Evolutionary conservation across 2,888 invertebrate species (phyloP), one percentile per base, ranked within the genome.

Genomic region (Chrysolina haemoptera): DNA sequence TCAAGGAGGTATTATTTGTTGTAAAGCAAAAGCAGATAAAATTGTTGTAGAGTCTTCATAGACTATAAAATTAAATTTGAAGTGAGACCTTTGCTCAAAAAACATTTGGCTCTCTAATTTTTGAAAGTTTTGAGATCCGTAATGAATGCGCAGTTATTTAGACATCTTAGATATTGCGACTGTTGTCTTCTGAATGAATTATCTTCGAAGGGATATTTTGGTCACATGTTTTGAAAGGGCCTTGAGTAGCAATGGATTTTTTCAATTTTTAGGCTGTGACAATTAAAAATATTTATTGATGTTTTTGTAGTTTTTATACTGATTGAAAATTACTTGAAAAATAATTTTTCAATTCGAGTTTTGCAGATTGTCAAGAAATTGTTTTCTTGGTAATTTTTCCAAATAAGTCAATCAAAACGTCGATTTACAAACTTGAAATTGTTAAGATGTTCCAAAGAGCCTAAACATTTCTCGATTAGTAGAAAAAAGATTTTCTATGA

Each of bases 241-340:
- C 70, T 68, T 70, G 68, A 63, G 68, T 70, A 70, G 74, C 71
- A 74, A 64, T 74, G 71, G 76, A 73, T 82, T 77, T 81, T 83
- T 83, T 81, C 79, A 81, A 82, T 76, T 82, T 84, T 85, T 84
- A 84, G 85, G 85, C 85, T 85, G 85, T 85, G 85, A 84, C 83
- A 77, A 76, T 70, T 75, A 79, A 70, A 75, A 77, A 82, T 78
- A 80, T 79, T 83, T 82, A 82, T 82, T 82, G 82, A 82, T 81
- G 81, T 81, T 81, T 77, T 78, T 78, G 79, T 81, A 81, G 81
- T 79, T 79, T 78, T 77, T 78, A 78, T 77, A 77, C 65, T 50
- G 68, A 66, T 76, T 73, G 63, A 71, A 75, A 70, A 71, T 71
- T 70, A 74, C 69, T 70, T 69, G 50, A 20, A 65, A 71, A 63